A percentile compares a stretch with the other conserved stretches of the same genome.
phyloP scores from a whole-genome alignment of 2,797 vertebrate genomes.

The Pipistrellus pygmaeus region DNA sequence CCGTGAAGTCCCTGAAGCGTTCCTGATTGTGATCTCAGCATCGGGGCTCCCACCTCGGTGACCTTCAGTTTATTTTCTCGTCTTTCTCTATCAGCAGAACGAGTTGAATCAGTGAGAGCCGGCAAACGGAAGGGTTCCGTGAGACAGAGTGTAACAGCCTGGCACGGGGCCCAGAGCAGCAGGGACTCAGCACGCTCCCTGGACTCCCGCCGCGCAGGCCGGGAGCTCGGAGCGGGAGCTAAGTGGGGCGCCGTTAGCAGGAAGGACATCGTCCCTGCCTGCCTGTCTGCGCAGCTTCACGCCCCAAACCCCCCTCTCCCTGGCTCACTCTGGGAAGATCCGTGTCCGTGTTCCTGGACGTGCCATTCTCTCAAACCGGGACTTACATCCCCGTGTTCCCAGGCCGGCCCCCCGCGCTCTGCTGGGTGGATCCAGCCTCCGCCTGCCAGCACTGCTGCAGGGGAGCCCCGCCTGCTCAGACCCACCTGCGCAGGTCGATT shows the following conservation, averaged over 20 bases:
- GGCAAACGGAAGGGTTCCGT: background rate
- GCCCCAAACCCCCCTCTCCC: background rate
- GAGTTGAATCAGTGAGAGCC: background rate
- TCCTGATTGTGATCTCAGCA: background rate
- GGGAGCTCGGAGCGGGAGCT: too few relatives aligned
- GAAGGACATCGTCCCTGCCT: background rate
- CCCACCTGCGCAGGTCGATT: too few relatives aligned
- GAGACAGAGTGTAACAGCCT: background rate
- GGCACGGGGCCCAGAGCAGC: background rate
- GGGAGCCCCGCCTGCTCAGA: background rate
- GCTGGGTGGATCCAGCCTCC: background rate
- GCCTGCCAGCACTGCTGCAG: background rate
- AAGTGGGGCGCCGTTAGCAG: background rate
- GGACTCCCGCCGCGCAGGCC: fast-evolving
- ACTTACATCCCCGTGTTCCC: background rate
- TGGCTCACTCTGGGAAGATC: too few relatives aligned
- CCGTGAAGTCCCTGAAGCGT: background rate
- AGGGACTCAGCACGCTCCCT: background rate
- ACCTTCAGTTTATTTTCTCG: background rate
- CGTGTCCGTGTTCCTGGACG: background rate
- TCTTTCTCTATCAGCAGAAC: background rate
- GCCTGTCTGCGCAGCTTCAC: background rate
- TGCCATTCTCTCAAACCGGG: background rate
- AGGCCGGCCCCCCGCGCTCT: background rate
- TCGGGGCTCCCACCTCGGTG: background rate